A percentile compares a stretch with the other conserved stretches of the same genome.
Conservation (phyloP, 2,888 invertebrate species). For the Epinotia ramella region DNA sequence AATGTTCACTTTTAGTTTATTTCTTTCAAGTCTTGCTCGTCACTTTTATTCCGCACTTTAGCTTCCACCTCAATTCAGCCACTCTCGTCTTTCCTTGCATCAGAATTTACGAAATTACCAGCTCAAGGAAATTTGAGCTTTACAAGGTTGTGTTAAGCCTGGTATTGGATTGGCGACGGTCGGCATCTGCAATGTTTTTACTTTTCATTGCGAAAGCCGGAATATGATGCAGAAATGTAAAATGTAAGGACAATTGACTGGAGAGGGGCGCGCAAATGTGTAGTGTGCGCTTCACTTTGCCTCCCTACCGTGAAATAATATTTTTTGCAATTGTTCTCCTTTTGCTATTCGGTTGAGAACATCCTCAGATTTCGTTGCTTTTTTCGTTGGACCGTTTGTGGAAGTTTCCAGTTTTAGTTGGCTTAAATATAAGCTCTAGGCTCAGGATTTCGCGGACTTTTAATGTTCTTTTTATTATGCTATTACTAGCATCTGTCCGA, state of each 20-base stretch:
- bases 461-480: slow-evolving; percentile 8
- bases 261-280: slow-evolving; percentile 71
- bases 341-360: slow-evolving; percentile 45
- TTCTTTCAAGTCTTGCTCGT: slow-evolving; percentile 60
- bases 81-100: slow-evolving; percentile 78
- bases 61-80: slow-evolving; percentile 80
- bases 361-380: slow-evolving; percentile 39
- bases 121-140: slow-evolving; percentile 49
- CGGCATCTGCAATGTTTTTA: slow-evolving; percentile 75
- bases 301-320: slow-evolving; percentile 41
- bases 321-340: slow-evolving; percentile 44
- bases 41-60: slow-evolving; percentile 83
- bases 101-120: slow-evolving; percentile 68
- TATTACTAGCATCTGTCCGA: no score
- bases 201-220: slow-evolving; percentile 78
- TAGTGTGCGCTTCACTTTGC: slow-evolving; percentile 62
- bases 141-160: slow-evolving; percentile 50
- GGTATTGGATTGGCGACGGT: slow-evolving; percentile 37
- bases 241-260: slow-evolving; percentile 82
- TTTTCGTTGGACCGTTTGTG: slow-evolving; percentile 36
- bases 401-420: slow-evolving; percentile 18
- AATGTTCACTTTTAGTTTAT: slow-evolving; percentile 50
- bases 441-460: background rate
- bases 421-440: slow-evolving; percentile 1
- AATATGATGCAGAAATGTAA: slow-evolving; percentile 84